phyloP scores from a whole-genome alignment of 1,140 invertebrate species.

The Neotoxoptera formosana region DNA sequence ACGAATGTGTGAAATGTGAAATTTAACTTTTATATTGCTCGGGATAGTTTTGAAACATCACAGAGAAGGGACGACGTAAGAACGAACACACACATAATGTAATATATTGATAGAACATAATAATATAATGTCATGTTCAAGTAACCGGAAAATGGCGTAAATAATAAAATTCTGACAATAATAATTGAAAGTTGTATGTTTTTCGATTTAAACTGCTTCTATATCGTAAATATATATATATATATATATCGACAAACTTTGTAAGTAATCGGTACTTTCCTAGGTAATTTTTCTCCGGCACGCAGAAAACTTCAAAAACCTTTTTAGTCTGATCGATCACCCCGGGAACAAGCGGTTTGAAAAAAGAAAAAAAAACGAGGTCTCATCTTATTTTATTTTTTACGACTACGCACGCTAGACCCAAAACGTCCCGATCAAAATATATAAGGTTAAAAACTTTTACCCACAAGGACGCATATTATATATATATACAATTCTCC shows the following conservation, averaged over 20 bases:
- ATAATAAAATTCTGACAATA: neutral
- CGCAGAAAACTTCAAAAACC: conserved; percentile 17
- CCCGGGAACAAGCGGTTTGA: neutral
- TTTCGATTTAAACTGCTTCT: neutral
- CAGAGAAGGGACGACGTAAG: neutral
- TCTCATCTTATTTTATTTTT: neutral
- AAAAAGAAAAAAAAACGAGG: neutral
- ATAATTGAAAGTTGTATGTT: neutral
- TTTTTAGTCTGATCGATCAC: conserved; percentile 18
- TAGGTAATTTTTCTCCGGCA: neutral
- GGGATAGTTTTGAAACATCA: neutral
- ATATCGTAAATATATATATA: neutral
- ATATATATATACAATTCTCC: neutral
- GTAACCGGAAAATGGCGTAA: neutral
- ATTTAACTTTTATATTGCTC: neutral
- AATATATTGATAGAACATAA: neutral
- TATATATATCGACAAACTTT: neutral
- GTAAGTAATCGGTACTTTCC: neutral
- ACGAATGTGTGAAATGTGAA: neutral
- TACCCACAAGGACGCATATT: neutral
- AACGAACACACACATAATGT: neutral
- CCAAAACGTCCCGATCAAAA: neutral
- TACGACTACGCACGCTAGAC: neutral
- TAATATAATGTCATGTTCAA: neutral
- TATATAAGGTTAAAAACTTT: neutral